These are phyloP conservation scores for Caenorhabditis auriculariae DNA, from an alignment of 2,888 invertebrate genomes.

Conservation along the genomic window DNA sequence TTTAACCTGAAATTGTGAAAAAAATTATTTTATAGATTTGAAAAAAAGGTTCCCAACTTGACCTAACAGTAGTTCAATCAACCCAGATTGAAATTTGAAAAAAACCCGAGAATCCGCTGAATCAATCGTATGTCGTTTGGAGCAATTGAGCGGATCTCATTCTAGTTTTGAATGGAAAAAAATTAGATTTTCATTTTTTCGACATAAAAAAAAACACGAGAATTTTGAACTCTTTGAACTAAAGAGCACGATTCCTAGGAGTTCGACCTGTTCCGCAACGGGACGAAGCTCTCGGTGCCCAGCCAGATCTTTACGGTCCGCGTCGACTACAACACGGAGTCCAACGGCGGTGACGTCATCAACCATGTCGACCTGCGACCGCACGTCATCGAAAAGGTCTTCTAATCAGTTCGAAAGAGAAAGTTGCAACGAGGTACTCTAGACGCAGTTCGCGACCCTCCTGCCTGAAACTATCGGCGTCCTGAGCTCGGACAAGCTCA, in stretches of 20 bases:
- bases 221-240: background rate
- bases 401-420: too few species aligned
- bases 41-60: too few species aligned
- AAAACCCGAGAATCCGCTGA: too few species aligned
- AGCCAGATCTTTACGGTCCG: constrained; percentile 21
- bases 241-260: constrained; percentile 8
- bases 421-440: constrained; percentile 9
- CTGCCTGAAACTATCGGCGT: constrained; percentile 22
- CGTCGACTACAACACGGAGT: constrained; percentile 7
- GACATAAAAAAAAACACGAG: background rate
- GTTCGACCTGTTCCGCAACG: constrained; percentile 29
- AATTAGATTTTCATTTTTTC: background rate
- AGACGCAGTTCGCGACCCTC: constrained; percentile 18
- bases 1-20: too few species aligned
- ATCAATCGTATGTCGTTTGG: background rate
- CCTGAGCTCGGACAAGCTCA: constrained; percentile 24
- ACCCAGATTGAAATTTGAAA: too few species aligned
- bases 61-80: too few species aligned
- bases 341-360: constrained; percentile 3
- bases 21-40: too few species aligned
- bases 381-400: constrained; percentile 7
- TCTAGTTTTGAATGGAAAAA: background rate
- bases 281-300: constrained; percentile 23
- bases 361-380: constrained; percentile 22
- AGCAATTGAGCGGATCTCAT: background rate